These are phyloP conservation scores for Loripinus fragilis DNA, from an alignment of 2,888 invertebrate genomes.

Conservation along the genomic window DNA sequence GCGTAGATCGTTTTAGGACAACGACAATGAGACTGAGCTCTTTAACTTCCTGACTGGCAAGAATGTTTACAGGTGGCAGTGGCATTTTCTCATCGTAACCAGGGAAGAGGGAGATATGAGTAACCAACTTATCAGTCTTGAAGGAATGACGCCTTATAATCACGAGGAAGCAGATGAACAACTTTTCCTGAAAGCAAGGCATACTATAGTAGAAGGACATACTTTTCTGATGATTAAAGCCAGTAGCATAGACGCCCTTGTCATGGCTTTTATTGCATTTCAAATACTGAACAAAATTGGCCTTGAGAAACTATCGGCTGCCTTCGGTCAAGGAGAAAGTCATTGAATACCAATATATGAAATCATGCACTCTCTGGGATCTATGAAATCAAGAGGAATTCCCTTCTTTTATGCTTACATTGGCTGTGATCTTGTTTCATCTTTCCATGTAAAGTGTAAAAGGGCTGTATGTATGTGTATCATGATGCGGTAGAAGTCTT, in stretches of 20 bases:
- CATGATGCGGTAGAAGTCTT: conserved; percentile 46
- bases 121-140: conserved; percentile 6
- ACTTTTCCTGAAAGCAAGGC: conserved; percentile 38
- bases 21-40: conserved; percentile 56
- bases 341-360: conserved; percentile 61
- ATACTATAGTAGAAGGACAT: conserved; percentile 24
- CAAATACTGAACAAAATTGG: conserved; percentile 27
- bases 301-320: conserved; percentile 50
- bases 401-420: conserved; percentile 60
- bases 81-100: conserved; percentile 1
- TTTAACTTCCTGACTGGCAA: conserved; percentile 36
- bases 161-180: conserved; percentile 40
- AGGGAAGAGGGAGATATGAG: conserved; percentile 11
- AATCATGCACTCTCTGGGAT: conserved; percentile 37
- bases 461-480: conserved; percentile 56
- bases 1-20: conserved; percentile 36
- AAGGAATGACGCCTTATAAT: conserved; percentile 5
- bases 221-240: conserved; percentile 40
- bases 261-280: conserved; percentile 32
- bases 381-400: conserved; percentile 40
- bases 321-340: conserved; percentile 52
- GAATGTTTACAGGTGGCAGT: not conserved
- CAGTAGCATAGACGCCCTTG: conserved; percentile 42
- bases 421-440: conserved; percentile 46
- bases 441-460: conserved; percentile 59